phyloP scores from a whole-genome alignment of 2,797 vertebrate genomes.

The Garrulus glandarius region DNA sequence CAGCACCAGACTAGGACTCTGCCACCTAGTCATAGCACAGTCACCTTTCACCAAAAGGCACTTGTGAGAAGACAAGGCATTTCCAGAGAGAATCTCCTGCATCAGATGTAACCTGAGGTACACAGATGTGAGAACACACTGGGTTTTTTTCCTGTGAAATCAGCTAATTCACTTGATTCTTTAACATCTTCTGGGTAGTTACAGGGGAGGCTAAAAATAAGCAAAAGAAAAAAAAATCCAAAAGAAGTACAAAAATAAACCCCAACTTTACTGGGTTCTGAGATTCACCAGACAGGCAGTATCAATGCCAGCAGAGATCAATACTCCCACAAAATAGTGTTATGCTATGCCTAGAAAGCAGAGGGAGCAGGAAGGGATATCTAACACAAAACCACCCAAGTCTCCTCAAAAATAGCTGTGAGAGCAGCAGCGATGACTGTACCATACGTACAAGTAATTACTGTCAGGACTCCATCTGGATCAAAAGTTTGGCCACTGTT shows the following conservation, averaged over 20 bases:
- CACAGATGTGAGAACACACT: background rate
- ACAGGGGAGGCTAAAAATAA: background rate
- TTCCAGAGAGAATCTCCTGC: background rate
- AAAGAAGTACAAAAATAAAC: background rate
- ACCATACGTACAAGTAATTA: conserved; percentile 27
- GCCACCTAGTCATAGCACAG: fast-evolving
- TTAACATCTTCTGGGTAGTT: background rate
- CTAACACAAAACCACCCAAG: conserved; percentile 50
- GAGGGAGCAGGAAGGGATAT: conserved; percentile 64
- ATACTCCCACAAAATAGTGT: conserved; percentile 59
- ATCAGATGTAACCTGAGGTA: background rate
- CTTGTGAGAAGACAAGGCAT: background rate
- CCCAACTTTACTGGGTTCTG: background rate
- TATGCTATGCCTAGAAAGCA: conserved; percentile 71
- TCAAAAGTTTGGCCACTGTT: background rate
- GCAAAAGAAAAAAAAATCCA: background rate
- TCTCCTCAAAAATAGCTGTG: conserved; percentile 18
- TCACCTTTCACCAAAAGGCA: background rate
- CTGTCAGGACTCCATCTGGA: conserved; percentile 50
- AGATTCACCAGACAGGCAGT: conserved; percentile 51
- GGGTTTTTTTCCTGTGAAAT: background rate
- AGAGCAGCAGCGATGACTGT: background rate
- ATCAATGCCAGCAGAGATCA: conserved; percentile 45
- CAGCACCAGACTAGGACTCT: background rate
- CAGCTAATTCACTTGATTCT: background rate